These are phyloP conservation scores for Apocheima hispidaria DNA, from an alignment of 2,888 invertebrate genomes.

Conservation along the genomic window DNA sequence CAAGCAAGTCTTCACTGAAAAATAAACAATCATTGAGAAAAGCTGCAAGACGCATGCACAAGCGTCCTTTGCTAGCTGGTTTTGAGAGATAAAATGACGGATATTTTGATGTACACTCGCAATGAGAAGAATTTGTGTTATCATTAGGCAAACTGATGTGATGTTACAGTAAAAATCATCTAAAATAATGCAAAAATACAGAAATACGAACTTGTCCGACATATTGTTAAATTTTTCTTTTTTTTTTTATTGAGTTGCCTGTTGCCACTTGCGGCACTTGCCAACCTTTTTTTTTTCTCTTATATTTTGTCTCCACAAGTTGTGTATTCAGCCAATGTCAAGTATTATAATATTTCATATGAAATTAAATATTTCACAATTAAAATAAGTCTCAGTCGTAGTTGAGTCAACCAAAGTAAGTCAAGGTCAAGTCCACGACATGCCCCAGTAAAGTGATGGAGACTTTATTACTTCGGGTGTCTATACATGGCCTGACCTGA, in stretches of 20 bases:
- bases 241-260: background rate
- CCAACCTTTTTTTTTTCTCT: too few relatives aligned
- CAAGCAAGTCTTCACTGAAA: conserved; percentile 82
- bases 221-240: conserved; percentile 67
- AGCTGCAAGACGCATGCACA: conserved; percentile 34
- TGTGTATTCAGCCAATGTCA: too few relatives aligned
- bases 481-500: too few relatives aligned
- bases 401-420: too few relatives aligned
- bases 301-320: too few relatives aligned
- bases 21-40: conserved; percentile 43
- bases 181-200: conserved; percentile 42
- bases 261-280: too few relatives aligned
- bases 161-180: conserved; percentile 27
- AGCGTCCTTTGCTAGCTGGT: conserved; percentile 13
- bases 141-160: background rate
- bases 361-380: too few relatives aligned
- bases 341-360: too few relatives aligned
- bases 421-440: too few relatives aligned
- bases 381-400: too few relatives aligned
- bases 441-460: too few relatives aligned
- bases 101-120: background rate
- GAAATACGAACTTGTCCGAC: conserved; percentile 81
- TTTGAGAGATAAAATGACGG: background rate
- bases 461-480: too few relatives aligned
- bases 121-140: background rate